Percentiles rank a stretch among this genome's conserved stretches.
phyloP scores from a whole-genome alignment of 2,888 invertebrate genomes.

The Itoplectis maculator region DNA sequence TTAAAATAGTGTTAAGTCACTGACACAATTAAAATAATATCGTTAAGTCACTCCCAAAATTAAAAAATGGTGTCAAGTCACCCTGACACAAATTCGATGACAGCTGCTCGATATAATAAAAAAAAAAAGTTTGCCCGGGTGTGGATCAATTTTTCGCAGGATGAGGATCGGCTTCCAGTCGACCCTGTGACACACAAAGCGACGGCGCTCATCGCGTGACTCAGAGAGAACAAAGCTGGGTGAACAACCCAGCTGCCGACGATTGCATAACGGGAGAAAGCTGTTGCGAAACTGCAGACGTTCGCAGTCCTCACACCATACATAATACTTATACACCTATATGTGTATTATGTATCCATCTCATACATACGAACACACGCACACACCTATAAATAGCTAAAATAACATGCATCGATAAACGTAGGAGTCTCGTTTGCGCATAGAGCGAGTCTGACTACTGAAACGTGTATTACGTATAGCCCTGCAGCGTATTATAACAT shows the following conservation, averaged over 20 bases:
- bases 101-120: neutral
- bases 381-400: neutral
- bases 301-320: conserved; percentile 41
- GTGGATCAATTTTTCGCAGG: neutral
- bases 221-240: conserved; percentile 73
- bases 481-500: conserved; percentile 43
- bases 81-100: neutral
- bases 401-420: conserved; percentile 30
- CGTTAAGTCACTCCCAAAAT: too few species aligned
- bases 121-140: neutral
- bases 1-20: too few species aligned
- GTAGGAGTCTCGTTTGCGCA: conserved; percentile 34
- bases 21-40: too few species aligned
- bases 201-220: conserved; percentile 22
- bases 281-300: conserved; percentile 75
- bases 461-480: conserved; percentile 57
- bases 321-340: too few species aligned
- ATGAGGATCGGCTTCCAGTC: neutral
- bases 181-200: conserved; percentile 16
- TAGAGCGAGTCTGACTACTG: conserved; percentile 45
- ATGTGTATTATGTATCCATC: too few species aligned
- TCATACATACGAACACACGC: too few species aligned
- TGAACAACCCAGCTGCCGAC: conserved; percentile 72
- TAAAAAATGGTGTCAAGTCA: too few species aligned
- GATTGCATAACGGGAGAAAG: conserved; percentile 80